Base-by-base conservation (phyloP, 1,140 invertebrate species). In the Parapsyche elsis region DNA sequence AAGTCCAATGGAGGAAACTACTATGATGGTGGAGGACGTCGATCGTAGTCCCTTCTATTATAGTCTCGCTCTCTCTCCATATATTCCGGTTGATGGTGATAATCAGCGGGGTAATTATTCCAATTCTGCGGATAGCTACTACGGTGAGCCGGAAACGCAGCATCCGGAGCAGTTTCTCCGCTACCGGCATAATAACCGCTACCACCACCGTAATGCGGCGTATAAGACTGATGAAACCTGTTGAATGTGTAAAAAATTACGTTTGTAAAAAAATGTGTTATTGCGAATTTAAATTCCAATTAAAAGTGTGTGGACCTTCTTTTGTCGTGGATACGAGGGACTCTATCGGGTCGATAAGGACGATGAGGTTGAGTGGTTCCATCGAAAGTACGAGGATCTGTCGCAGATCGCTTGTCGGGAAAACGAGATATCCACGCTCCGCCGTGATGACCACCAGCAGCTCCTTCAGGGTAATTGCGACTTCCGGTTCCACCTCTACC, bases 251-350 rank as follows among this genome's bases (percentile, higher is more conserved):
- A n/a, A n/a, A n/a, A n/a, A n/a, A n/a, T 64, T 64, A 10, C 7
- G 9, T 9, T 64, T 7, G 21, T 64, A 64, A 9, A 64, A 10
- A 9, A 9, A 7, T 19, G 19, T 7, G 16, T 64, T 9, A 64
- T n/a, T 64, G 59, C 19, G 21, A 64, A 64, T 9, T n/a, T n/a
- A 12, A 53, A 53, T 16, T 38, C 23, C 0, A 44, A 70, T 70
- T 38, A 5, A 26, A 71, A 10, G 9, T 44, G 26, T 71, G 12
- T 38, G 21, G 5, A 89, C 88, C 88, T 84, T 83, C 88, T 86
- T 81, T 89, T 89, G 77, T 89, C 88, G 76, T 88, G 87, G 7
- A 85, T 85, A 5, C 88, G 83, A 9, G 86, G 81, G 73, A 85
- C 87, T 64, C 88, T 85, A 70, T 89, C 88, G 26, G 84, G 84